A percentile compares a stretch with the other conserved stretches of the same genome.
Evolutionary conservation across 2,113 vertebrate species (phyloP).

Genomic region (Urocynchramus pylzowi): DNA sequence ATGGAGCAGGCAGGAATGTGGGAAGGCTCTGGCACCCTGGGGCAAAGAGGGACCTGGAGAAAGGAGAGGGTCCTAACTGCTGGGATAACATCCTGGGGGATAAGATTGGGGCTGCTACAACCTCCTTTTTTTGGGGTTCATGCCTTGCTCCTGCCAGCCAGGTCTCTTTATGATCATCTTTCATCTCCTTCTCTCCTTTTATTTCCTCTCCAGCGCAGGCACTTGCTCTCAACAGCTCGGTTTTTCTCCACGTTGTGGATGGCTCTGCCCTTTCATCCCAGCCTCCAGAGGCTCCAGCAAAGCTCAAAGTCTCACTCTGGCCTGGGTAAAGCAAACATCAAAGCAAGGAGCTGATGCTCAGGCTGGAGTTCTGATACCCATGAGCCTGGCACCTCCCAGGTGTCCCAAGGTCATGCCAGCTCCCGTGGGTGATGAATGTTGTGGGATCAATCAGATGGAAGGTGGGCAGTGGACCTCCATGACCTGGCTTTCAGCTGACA

Average conservation of each 20-base stretch:
- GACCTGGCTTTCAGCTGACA: not conserved
- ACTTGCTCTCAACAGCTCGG: rapidly evolving
- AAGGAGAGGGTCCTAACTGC: not conserved
- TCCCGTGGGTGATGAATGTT: rapidly evolving
- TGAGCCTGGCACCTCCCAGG: not conserved
- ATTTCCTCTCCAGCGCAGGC: not conserved
- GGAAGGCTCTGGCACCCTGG: rapidly evolving
- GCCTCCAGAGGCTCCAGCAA: not conserved
- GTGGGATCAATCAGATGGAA: not conserved
- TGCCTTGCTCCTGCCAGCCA: not conserved
- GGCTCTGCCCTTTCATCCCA: not conserved
- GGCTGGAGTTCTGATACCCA: not conserved
- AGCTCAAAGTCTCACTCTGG: not conserved
- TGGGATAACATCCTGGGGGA: not conserved
- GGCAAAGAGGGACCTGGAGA: not conserved
- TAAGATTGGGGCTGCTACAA: not conserved
- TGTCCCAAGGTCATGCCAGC: not conserved
- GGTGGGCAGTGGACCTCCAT: not conserved
- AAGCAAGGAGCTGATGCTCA: not conserved
- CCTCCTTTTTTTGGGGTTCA: not conserved
- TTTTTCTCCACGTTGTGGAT: not conserved
- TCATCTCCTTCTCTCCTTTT: not conserved
- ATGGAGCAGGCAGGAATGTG: not conserved
- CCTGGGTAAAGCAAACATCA: not conserved
- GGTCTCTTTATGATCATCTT: not conserved